Conservation (phyloP, 2,888 invertebrate genomes). For the Drosophila melanocephala region DNA sequence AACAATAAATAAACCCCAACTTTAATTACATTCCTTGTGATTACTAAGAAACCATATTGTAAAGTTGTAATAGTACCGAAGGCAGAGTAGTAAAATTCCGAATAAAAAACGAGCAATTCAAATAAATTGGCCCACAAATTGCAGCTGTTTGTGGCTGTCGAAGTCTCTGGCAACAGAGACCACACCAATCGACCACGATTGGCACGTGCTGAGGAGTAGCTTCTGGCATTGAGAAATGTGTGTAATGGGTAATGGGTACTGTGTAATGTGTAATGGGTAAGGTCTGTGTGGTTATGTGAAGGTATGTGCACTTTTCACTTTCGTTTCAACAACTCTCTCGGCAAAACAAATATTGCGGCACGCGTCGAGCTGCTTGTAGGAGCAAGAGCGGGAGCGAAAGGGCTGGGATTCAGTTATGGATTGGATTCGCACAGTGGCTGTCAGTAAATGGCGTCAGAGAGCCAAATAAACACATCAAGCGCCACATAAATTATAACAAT, state of each 20-base stretch:
- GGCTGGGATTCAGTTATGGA: constrained; percentile 26
- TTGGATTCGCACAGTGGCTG: constrained; percentile 39
- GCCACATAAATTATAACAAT: constrained; percentile 66
- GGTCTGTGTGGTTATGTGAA: constrained; percentile 34
- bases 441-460: constrained; percentile 32
- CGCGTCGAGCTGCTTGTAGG: constrained; percentile 41
- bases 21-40: constrained; percentile 11
- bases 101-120: constrained; percentile 24
- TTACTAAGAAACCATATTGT: constrained; percentile 7
- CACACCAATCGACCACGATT: constrained; percentile 35
- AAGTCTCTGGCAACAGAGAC: constrained; percentile 26
- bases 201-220: constrained; percentile 54
- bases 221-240: constrained; percentile 50
- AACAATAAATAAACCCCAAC: constrained; percentile 5
- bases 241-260: constrained; percentile 21
- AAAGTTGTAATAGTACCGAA: constrained; percentile 2
- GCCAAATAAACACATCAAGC: constrained; percentile 64
- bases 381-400: not conserved
- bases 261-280: constrained; percentile 19
- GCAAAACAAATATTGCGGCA: constrained; percentile 39
- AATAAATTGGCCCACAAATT: constrained; percentile 39
- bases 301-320: constrained; percentile 74
- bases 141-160: constrained; percentile 31
- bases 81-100: constrained; percentile 6
- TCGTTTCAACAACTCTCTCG: constrained; percentile 46